Conservation (phyloP, 1,140 invertebrate species). For the Bombus sylvicola region DNA sequence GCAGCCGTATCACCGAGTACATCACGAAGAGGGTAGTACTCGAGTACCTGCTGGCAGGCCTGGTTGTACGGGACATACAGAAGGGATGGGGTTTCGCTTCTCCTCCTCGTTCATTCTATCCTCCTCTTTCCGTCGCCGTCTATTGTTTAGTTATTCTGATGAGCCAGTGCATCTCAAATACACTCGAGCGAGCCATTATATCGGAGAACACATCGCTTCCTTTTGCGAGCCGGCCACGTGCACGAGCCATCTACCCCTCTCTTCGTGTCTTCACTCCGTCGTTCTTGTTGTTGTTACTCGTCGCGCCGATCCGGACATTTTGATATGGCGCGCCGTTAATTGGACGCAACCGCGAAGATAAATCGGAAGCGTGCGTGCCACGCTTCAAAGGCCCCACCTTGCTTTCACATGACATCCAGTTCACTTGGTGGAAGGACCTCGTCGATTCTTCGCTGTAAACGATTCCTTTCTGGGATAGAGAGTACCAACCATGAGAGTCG, state of each 20-base stretch:
- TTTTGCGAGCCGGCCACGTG: slow-evolving; percentile 42
- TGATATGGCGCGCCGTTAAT: slow-evolving; percentile 25
- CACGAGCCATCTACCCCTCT: background rate
- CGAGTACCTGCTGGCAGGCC: slow-evolving; percentile 46
- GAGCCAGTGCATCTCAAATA: slow-evolving; percentile 70
- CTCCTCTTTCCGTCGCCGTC: slow-evolving; percentile 22
- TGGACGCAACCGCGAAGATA: slow-evolving; percentile 37
- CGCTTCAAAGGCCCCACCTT: background rate
- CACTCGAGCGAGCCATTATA: slow-evolving; percentile 69
- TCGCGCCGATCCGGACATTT: background rate
- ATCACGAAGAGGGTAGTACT: slow-evolving; percentile 46
- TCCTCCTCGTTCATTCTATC: slow-evolving; percentile 36
- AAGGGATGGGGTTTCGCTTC: background rate
- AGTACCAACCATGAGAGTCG: background rate
- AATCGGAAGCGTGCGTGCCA: slow-evolving; percentile 11
- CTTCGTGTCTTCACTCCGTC: background rate
- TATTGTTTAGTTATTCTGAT: slow-evolving; percentile 76
- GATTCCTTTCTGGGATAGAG: background rate
- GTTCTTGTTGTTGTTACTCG: background rate
- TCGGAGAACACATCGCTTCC: slow-evolving; percentile 56
- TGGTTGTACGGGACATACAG: background rate
- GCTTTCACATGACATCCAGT: background rate
- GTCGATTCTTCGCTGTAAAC: slow-evolving; percentile 37
- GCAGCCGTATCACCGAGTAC: slow-evolving; percentile 52
- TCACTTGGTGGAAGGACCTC: background rate